Conservation (phyloP, 1,140 invertebrate species). For the Papilio polyxenes region DNA sequence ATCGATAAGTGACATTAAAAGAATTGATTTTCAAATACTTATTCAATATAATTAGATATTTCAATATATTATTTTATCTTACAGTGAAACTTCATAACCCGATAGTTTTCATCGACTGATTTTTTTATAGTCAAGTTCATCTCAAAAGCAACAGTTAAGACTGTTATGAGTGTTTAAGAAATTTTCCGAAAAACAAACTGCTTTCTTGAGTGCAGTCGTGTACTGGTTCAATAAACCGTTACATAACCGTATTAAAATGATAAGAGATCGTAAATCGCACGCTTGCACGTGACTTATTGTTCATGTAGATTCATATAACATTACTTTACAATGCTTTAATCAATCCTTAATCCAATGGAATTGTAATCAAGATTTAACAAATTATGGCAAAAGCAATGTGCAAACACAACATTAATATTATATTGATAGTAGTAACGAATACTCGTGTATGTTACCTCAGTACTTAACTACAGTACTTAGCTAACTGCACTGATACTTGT, state of each 20-base stretch:
- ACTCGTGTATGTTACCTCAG: too few species aligned
- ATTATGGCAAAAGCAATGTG: not conserved
- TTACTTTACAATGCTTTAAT: slow-evolving; percentile 5
- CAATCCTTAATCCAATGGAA: slow-evolving; percentile 9
- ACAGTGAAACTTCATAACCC: too few species aligned
- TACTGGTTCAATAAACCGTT: not conserved
- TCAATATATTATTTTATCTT: too few species aligned
- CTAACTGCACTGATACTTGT: too few species aligned
- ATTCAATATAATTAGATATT: too few species aligned
- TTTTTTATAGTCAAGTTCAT: too few species aligned
- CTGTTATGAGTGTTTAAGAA: not conserved
- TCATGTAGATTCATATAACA: not conserved
- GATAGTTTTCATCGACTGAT: too few species aligned
- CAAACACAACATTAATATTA: not conserved
- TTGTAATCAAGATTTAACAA: not conserved
- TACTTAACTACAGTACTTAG: too few species aligned
- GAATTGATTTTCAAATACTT: too few species aligned
- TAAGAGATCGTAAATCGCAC: slow-evolving; percentile 12
- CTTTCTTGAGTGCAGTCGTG: not conserved
- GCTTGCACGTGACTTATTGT: not conserved
- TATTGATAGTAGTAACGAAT: not conserved
- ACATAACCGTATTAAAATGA: not conserved
- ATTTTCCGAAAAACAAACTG: not conserved
- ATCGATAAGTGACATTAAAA: too few species aligned
- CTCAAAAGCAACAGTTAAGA: not conserved